A percentile compares a stretch with the other conserved stretches of the same genome.
Evolutionary conservation across 2,113 vertebrate species (phyloP).

Genomic region (Syngnathus scovelli): DNA sequence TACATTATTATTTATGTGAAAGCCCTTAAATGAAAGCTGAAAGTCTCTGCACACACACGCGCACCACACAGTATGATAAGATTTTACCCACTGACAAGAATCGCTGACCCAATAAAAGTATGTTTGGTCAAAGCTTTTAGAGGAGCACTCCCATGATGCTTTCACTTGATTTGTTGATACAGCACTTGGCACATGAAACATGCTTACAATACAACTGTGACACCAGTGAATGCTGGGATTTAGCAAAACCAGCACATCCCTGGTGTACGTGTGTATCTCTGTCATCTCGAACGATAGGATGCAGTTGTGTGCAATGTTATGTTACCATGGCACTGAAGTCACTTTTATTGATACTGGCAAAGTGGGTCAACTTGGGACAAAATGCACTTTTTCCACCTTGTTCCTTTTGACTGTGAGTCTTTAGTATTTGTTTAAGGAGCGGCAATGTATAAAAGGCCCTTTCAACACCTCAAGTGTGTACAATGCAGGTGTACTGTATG

Average conservation of each 20-base stretch:
- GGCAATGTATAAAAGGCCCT: neutral
- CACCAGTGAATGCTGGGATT: constrained; percentile 46
- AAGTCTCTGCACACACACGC: neutral
- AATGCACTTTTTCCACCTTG: neutral
- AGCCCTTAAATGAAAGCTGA: neutral
- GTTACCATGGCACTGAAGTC: constrained; percentile 2
- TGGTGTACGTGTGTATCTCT: constrained; percentile 32
- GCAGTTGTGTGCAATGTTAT: constrained; percentile 13
- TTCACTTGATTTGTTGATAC: constrained; percentile 36
- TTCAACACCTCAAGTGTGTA: neutral
- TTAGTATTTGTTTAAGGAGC: constrained; percentile 4
- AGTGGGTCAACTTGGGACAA: neutral
- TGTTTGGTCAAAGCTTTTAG: neutral
- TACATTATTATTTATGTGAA: neutral
- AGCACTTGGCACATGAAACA: constrained; percentile 42
- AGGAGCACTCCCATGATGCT: constrained; percentile 25
- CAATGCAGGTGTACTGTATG: constrained; percentile 40
- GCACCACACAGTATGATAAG: neutral
- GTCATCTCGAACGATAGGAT: neutral
- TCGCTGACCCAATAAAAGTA: neutral
- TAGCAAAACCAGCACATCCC: constrained; percentile 23
- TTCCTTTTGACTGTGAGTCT: neutral
- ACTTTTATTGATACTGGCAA: neutral
- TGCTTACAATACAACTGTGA: constrained; percentile 42
- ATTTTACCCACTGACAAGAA: neutral